These are phyloP conservation scores for Brachionus sp. DNA, from an alignment of 1,140 invertebrate genomes.

Conservation along the genomic window DNA sequence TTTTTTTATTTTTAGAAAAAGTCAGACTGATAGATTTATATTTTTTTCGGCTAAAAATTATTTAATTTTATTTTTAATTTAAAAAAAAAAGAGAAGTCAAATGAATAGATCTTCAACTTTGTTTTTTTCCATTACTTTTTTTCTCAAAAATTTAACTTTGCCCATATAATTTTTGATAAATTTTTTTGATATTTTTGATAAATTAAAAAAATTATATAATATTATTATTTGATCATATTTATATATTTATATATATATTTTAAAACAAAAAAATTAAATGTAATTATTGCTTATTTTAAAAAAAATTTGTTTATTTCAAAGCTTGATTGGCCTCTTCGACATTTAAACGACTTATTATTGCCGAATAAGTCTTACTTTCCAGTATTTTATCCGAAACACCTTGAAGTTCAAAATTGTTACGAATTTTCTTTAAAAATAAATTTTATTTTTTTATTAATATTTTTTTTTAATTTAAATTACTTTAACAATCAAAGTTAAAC, in stretches of 20 bases:
- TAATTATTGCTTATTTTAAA: constrained; percentile 19
- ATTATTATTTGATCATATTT: background rate
- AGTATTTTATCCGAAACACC: constrained; percentile 95
- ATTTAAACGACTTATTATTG: constrained; percentile 84
- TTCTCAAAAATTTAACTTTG: too few relatives aligned
- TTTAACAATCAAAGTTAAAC: constrained; percentile 90
- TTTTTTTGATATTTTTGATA: too few relatives aligned
- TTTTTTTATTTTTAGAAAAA: too few relatives aligned
- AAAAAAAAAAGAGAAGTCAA: too few relatives aligned
- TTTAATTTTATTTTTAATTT: too few relatives aligned
- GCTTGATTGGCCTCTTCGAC: constrained; percentile 79
- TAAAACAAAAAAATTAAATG: background rate
- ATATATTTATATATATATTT: background rate
- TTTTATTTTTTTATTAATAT: background rate
- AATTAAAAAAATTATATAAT: too few relatives aligned
- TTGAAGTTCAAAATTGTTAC: constrained; percentile 96
- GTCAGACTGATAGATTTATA: too few relatives aligned
- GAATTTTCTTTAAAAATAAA: constrained; percentile 79
- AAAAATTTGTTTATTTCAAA: constrained; percentile 18
- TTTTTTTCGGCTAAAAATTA: too few relatives aligned
- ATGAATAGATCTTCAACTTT: too few relatives aligned
- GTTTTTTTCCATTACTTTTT: too few relatives aligned
- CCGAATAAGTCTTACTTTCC: constrained; percentile 93
- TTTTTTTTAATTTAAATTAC: constrained; percentile 62
- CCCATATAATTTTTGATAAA: too few relatives aligned